phyloP scores from a whole-genome alignment of 2,113 vertebrate genomes.

The Corvus cornix region DNA sequence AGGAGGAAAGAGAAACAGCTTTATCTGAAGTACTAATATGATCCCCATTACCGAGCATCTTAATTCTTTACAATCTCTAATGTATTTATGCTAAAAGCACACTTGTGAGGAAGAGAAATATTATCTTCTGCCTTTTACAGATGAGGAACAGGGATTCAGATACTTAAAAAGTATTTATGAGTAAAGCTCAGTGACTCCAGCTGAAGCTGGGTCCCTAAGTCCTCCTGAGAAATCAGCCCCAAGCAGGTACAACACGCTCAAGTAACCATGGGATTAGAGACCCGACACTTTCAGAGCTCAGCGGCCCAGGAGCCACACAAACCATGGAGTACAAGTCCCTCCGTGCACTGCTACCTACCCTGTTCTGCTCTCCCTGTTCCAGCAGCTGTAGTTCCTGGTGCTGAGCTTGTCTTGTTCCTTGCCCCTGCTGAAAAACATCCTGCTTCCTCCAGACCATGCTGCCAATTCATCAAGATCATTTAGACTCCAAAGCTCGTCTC shows the following conservation, averaged over 20 bases:
- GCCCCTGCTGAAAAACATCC: not conserved
- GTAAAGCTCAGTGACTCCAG: not conserved
- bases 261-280: not conserved
- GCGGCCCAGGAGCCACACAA: not conserved
- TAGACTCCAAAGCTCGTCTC: not conserved
- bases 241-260: not conserved
- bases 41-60: not conserved
- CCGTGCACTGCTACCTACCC: not conserved
- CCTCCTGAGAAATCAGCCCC: not conserved
- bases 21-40: not conserved
- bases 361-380: not conserved
- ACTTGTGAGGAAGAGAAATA: not conserved
- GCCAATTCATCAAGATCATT: not conserved
- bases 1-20: not conserved
- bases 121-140: not conserved
- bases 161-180: not conserved
- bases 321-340: not conserved
- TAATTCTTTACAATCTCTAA: conserved; percentile 29
- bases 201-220: not conserved
- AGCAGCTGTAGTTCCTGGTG: not conserved
- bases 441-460: not conserved
- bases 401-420: not conserved
- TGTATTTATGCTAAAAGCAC: not conserved
- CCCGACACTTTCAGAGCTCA: not conserved
- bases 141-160: not conserved